Base-by-base conservation (phyloP, 2,797 vertebrate genomes). In the Mus minutoides region DNA sequence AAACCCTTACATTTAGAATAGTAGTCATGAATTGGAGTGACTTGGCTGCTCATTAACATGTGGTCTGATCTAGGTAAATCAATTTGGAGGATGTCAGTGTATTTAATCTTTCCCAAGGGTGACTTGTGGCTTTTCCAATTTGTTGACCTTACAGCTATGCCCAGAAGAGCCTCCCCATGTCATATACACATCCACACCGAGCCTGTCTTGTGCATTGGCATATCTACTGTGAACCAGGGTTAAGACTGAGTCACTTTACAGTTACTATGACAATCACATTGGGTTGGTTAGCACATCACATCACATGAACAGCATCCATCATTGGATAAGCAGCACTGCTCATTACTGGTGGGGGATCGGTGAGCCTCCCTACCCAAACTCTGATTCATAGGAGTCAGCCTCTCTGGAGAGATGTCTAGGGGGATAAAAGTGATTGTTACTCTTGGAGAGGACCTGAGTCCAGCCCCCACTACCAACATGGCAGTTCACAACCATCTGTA, bases 51-150 rank as follows among this genome's bases (percentile, higher is more conserved):
- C 92, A 95, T 97, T 98, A 97, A 95, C 96, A 96, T 94, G 96
- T 92, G 96, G 94, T 97, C 89, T 96, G 93, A 98, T 95, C 83
- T 94, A 96, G 92, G 95, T 97, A 96, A 97, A 98, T 97, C 97
- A 97, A 92, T 97, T 94, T 94, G 77, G 93, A 96, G 89, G 94
- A 97, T 96, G 94, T 96, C 97, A 92, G 77, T 0, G 31, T 93
- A 85, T 94, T 94, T 97, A 97, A 97, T 97, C 89, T 95, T 95
- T 96, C 97, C 97, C 97, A 93, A 94, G 96, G 94, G 96, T 95
- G 80, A 97, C 71, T 80, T 97, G 97, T 85, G 97, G 97, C 94
- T 97, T 97, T 95, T 95, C 91, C 92, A 95, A 96, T 97, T 96
- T 97, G 97, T 97, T 97, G 96, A 96, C 96, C 95, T 97, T 80